Conservation (phyloP, 2,113 vertebrate genomes). For the Galbula dea region DNA sequence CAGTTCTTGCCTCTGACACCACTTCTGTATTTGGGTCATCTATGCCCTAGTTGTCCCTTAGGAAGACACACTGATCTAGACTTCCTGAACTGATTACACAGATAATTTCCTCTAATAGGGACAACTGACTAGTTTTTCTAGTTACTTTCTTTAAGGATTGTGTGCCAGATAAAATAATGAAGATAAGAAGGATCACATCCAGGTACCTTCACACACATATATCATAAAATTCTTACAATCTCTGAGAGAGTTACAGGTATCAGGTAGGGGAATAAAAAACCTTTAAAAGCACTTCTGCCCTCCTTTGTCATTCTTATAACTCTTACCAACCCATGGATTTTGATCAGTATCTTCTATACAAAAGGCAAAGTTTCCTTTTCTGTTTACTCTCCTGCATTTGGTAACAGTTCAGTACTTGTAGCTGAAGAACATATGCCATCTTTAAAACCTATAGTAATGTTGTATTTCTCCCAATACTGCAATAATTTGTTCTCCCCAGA, state of each 20-base stretch:
- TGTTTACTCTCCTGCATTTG: neutral
- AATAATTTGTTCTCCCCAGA: neutral
- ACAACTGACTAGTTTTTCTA: too few relatives aligned
- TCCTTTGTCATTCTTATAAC: neutral
- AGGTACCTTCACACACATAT: neutral
- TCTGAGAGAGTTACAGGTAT: neutral
- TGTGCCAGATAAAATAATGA: neutral
- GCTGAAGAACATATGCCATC: neutral
- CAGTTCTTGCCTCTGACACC: neutral
- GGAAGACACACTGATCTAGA: neutral
- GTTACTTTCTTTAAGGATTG: neutral
- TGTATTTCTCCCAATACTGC: neutral
- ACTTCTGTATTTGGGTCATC: neutral
- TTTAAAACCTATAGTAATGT: neutral
- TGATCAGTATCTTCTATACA: neutral
- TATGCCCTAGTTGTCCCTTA: neutral
- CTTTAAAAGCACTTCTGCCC: neutral
- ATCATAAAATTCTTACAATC: neutral
- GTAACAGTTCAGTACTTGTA: neutral
- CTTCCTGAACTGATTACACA: neutral
- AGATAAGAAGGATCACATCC: neutral
- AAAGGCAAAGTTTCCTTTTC: neutral
- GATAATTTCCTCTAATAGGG: neutral
- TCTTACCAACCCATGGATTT: neutral
- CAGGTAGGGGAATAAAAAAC: neutral